Base-by-base conservation (phyloP, 2,888 invertebrate species). In the Drosophila formosana region DNA sequence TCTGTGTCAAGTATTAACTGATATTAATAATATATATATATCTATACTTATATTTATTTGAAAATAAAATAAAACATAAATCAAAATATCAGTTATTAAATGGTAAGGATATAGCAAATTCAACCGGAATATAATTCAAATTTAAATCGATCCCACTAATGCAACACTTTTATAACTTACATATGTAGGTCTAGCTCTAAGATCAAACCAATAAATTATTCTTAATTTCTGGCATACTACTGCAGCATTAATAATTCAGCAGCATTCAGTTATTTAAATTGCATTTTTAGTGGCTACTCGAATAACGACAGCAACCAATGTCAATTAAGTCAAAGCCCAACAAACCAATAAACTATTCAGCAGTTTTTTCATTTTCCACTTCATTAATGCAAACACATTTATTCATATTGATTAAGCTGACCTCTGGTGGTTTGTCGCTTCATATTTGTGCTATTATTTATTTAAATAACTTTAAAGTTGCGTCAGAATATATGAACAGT, bases 111-210 rank as follows among this genome's bases (percentile, higher is more conserved):
- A 53, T 77, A 82, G 64, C 74, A 52, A 70, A 75, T 66, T 70
- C 53, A 66, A 68, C 43, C 25, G 57, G 76, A 83, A 80, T 83
- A 71, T 66, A 79, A 80, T 70, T 78, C 70, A 73, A 72, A 61
- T 58, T 46, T 43, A 78, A 69, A 55, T 75, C 56, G 52, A 78
- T 46, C 70, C 70, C 67, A 74, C 60, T 46, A 65, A 49, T 30
- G 32, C 37, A 65, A 49, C 45, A 57, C 52, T 82, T 82, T 82
- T 85, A 72, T 85, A 83, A 80, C 67, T 41, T 67, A 70, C 53
- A 67, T 55, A 41, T 41, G 7, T 18, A 72, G 62, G 37, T 43
- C 18, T 74, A 85, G 70, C 45, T 65, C n/a, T 82, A 73, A 70
- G 69, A 63, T 61, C 32, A 32, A 66, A 32, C 8, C 47, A 61